Conservation (phyloP, 2,797 vertebrate species). For the Parauchenoglanis ngamensis region DNA sequence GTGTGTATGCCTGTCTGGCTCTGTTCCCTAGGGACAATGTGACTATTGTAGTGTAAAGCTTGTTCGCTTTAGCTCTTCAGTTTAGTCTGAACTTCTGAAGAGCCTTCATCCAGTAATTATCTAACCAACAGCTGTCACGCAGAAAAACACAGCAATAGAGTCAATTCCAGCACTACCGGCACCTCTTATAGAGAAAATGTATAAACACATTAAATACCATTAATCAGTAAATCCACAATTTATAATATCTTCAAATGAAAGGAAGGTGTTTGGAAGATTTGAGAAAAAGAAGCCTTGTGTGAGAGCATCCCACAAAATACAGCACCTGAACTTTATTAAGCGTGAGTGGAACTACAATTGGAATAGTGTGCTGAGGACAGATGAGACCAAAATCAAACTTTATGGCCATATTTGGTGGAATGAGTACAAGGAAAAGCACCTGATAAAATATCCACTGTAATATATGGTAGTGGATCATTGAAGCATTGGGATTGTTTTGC, state of each 20-base stretch:
- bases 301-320: not conserved
- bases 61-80: slow-evolving; percentile 7
- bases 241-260: not conserved
- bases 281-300: not conserved
- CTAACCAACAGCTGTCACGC: slow-evolving; percentile 32
- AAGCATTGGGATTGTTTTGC: not conserved
- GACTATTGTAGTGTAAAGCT: slow-evolving; percentile 50
- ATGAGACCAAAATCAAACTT: not conserved
- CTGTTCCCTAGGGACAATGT: slow-evolving; percentile 38
- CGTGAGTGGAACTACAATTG: not conserved
- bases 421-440: not conserved
- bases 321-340: not conserved
- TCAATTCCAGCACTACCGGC: not conserved
- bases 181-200: not conserved
- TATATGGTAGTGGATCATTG: not conserved
- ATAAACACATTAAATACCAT: not conserved
- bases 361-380: not conserved
- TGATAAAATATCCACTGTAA: not conserved
- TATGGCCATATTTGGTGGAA: not conserved
- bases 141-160: slow-evolving; percentile 17
- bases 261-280: not conserved
- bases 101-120: slow-evolving; percentile 35
- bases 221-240: not conserved
- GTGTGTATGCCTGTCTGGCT: slow-evolving; percentile 28
- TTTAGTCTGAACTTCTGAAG: slow-evolving; percentile 10